Percentiles rank a stretch among this genome's conserved stretches.
Evolutionary conservation across 2,113 vertebrate genomes (phyloP).

Genomic region (Naja naja): DNA sequence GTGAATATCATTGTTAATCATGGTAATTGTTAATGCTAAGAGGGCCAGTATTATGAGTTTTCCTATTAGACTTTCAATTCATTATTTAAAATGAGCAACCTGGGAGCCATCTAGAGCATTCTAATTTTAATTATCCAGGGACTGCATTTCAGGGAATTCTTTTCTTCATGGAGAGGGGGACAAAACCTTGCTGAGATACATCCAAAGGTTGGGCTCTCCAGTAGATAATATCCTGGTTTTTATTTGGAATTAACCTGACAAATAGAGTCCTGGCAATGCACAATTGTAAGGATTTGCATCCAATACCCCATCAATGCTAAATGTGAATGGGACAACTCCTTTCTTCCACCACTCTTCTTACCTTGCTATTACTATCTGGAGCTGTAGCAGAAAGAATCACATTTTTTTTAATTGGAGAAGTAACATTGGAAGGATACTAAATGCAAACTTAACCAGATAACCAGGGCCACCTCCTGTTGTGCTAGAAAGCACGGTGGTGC

Average conservation of each 20-base stretch:
- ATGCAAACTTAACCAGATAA: neutral
- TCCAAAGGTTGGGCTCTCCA: neutral
- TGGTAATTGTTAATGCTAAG: constrained; percentile 89
- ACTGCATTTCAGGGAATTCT: constrained; percentile 47
- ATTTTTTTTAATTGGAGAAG: neutral
- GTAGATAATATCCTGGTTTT: neutral
- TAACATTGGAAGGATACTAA: neutral
- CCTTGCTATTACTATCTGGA: neutral
- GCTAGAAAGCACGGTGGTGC: neutral
- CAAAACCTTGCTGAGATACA: constrained; percentile 33
- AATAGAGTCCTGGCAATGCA: neutral
- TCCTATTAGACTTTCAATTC: constrained; percentile 85
- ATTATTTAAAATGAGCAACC: constrained; percentile 79
- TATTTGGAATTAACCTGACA: neutral
- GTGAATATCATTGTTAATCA: constrained; percentile 89
- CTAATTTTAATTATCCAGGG: constrained; percentile 70
- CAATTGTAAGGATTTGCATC: neutral
- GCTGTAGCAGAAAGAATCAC: neutral
- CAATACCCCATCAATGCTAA: neutral
- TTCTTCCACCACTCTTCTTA: neutral
- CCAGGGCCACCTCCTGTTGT: neutral
- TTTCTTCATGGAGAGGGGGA: constrained; percentile 48
- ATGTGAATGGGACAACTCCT: too few relatives aligned
- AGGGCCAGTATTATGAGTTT: constrained; percentile 79
- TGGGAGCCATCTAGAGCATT: constrained; percentile 69